A percentile compares a stretch with the other conserved stretches of the same genome.
phyloP scores from a whole-genome alignment of 2,888 invertebrate species.

The Spodoptera exigua region DNA sequence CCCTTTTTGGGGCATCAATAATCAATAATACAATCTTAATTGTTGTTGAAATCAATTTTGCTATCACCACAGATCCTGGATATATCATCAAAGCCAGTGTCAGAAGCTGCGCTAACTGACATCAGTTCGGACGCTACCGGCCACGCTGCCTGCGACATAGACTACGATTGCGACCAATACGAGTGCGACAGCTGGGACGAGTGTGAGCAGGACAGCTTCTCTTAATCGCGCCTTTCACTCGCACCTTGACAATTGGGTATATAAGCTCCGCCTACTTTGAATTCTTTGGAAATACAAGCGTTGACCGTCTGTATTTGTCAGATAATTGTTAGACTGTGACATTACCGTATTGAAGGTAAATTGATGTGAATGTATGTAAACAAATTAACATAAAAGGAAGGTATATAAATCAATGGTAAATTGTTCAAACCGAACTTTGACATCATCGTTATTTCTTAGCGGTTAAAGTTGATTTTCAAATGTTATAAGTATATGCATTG shows the following conservation, averaged over 20 bases:
- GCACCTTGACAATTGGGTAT: background rate
- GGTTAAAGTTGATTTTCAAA: too few species aligned
- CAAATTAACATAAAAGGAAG: background rate
- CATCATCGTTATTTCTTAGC: too few species aligned
- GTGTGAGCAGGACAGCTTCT: constrained; percentile 89
- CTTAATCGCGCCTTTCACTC: constrained; percentile 61
- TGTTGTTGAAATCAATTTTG: too few species aligned
- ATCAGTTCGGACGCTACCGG: constrained; percentile 88
- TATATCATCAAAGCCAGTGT: constrained; percentile 87
- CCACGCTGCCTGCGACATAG: constrained; percentile 87
- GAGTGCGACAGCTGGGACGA: constrained; percentile 89
- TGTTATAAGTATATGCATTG: too few species aligned
- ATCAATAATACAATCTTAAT: too few species aligned
- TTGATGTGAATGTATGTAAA: background rate
- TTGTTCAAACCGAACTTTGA: too few species aligned
- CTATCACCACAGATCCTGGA: constrained; percentile 85
- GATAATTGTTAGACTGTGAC: constrained; percentile 1
- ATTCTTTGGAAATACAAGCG: background rate
- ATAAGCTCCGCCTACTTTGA: constrained; percentile 10
- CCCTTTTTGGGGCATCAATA: too few species aligned
- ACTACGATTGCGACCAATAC: constrained; percentile 86
- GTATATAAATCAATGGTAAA: too few species aligned
- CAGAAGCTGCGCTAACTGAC: constrained; percentile 85
- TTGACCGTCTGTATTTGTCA: background rate
- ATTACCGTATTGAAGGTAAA: background rate